Conservation (phyloP, 2,797 vertebrate genomes). For the Pangasius macronema region DNA sequence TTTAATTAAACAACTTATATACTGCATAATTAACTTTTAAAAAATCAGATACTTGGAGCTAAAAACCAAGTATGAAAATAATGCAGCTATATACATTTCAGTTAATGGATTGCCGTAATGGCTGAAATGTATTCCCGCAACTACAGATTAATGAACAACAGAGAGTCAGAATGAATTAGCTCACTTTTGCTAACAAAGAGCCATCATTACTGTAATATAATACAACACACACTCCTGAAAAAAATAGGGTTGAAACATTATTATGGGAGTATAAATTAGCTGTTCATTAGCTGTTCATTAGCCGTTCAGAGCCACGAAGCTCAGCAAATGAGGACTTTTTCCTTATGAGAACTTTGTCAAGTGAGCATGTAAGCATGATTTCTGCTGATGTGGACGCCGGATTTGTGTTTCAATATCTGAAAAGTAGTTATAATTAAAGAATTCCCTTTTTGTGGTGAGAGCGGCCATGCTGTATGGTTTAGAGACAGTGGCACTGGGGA, state of each 20-base stretch:
- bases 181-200: not conserved
- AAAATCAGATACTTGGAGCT: not conserved
- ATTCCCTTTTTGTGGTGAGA: too few relatives aligned
- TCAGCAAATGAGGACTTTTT: not conserved
- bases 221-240: not conserved
- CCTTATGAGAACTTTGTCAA: not conserved
- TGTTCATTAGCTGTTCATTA: not conserved
- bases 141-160: slow-evolving; percentile 16
- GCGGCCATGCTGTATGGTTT: too few relatives aligned
- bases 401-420: too few relatives aligned
- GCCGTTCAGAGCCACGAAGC: not conserved
- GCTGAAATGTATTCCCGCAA: not conserved
- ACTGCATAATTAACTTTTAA: not conserved
- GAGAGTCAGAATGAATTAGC: not conserved
- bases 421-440: too few relatives aligned
- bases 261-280: not conserved
- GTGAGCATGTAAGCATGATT: not conserved
- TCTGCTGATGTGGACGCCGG: not conserved
- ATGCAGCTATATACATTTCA: slow-evolving; percentile 14
- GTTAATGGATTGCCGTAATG: not conserved
- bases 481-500: too few relatives aligned
- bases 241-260: not conserved
- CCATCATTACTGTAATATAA: not conserved
- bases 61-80: slow-evolving; percentile 6
- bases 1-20: slow-evolving; percentile 30